phyloP scores from a whole-genome alignment of 2,113 vertebrate genomes.

The Emydura subglobosa region DNA sequence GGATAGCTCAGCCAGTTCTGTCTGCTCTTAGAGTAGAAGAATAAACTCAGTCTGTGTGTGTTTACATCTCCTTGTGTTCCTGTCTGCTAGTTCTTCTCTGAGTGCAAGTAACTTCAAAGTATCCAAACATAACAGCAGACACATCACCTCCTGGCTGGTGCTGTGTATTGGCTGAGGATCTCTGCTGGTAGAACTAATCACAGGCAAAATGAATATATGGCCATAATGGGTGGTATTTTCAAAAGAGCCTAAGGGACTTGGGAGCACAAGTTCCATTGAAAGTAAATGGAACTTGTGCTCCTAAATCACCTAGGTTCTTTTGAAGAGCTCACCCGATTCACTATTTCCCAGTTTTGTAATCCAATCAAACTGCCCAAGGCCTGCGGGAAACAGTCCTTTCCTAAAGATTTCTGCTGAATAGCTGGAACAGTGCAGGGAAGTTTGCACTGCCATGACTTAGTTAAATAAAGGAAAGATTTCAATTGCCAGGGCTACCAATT shows the following conservation, averaged over 20 bases:
- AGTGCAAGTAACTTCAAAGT: no score
- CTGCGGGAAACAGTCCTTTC: neutral
- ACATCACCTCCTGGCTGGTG: neutral
- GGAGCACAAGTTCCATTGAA: neutral
- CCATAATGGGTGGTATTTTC: neutral
- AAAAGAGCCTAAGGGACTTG: neutral
- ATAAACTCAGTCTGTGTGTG: no score
- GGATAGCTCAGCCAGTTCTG: no score
- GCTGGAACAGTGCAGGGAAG: neutral
- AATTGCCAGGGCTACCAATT: neutral
- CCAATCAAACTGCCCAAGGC: neutral
- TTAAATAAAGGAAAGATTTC: neutral
- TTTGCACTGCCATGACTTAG: accelerated
- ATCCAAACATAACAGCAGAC: no score
- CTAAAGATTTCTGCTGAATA: neutral
- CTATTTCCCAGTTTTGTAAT: neutral
- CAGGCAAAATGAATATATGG: neutral
- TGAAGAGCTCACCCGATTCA: neutral
- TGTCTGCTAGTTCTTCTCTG: no score
- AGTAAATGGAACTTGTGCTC: neutral
- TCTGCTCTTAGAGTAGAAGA: no score
- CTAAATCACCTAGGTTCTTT: neutral
- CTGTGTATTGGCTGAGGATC: neutral
- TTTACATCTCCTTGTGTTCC: no score
- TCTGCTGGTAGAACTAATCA: neutral